Evolutionary conservation across 2,113 vertebrate genomes (phyloP), one percentile per base, ranked within the genome.

Genomic region (Corydoras maculifer): DNA sequence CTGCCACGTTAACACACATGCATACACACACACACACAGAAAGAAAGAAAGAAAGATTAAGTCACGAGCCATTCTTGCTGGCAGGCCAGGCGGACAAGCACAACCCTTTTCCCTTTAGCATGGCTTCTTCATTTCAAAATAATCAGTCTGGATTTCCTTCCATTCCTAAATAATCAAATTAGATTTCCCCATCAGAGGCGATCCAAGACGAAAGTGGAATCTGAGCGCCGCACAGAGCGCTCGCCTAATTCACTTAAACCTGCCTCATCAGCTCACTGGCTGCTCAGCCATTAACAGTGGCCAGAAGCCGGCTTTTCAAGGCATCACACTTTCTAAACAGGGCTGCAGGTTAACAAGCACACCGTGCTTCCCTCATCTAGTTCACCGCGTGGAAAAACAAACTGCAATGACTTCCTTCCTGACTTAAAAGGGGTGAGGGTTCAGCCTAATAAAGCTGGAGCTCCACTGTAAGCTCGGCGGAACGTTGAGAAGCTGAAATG

Each of bases 401-500:
- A 72, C 83, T 82, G 58, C 84, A 87, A 90, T 87, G 81, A 85
- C 86, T 89, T 89, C 86, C 87, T 89, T 90, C 89, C 87, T 86
- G 84, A 86, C 85, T 84, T 87, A 76, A 87, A 87, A 81, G 81
- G 72, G 83, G 77, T 77, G 29, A 73, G 80, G 81, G 82, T 80
- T 86, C 85, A 86, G 72, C 62, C 58, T 82, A 85, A 84, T 85
- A 76, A 84, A 83, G 78, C 77, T 15, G 31, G 75, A 76, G 82
- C 77, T 68, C 74, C 74, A 64, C 79, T 78, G 76, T 85, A 87
- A 88, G 88, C 84, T 88, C 8, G n/a, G 68, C 76, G 58, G 81
- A 87, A 82, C 80, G 79, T 25, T 69, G 69, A 72, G 73, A 77
- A 79, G 81, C 69, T 83, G 85, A 80, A 87, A 87, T 80, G 76